Evolutionary conservation across 2,113 vertebrate species (phyloP), one percentile per base, ranked within the genome.

Genomic region (Corydoras sp.): DNA sequence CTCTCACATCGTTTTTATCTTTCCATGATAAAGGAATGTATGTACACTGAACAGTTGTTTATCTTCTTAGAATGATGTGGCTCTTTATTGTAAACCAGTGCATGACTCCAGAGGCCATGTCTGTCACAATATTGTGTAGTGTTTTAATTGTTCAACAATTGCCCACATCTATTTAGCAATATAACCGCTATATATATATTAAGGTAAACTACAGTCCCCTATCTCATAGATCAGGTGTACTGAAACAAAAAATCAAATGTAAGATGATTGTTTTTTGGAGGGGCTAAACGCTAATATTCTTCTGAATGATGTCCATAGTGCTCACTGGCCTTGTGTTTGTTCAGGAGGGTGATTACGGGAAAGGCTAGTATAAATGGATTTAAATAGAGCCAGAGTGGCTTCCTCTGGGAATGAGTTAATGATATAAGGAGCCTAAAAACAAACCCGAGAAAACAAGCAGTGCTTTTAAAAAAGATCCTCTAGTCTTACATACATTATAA

Each of bases 341-440:
- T 76, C 72, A 76, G 66, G 69, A 76, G 72, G 84, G 77, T 81
- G 81, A 85, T 87, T 85, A 83, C 66, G 71, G 75, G 82, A 80
- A 79, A 76, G 75, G 69, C 78, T 73, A 24, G 79, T 81, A 81
- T 82, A 84, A 86, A 81, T 85, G 83, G 80, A 76, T 87, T 85
- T 85, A 84, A 88, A 86, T 81, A 72, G 74, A 74, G 75, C 73
- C 74, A 67, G 78, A 72, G 80, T 82, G 74, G 72, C 83, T 82
- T 89, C 83, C 85, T 86, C 77, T 85, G 81, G 83, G 85, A 86
- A 82, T 69, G 71, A 73, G 78, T 84, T 85, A 83, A 84, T 87
- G 81, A 74, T 78, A 79, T 77, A 76, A 83, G 78, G 69, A 77
- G 61, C 62, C 68, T 63, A 68, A 81, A 83, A 87, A 84, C 83